Conservation (phyloP, 2,888 invertebrate species). For the Ectropis crepuscularia region DNA sequence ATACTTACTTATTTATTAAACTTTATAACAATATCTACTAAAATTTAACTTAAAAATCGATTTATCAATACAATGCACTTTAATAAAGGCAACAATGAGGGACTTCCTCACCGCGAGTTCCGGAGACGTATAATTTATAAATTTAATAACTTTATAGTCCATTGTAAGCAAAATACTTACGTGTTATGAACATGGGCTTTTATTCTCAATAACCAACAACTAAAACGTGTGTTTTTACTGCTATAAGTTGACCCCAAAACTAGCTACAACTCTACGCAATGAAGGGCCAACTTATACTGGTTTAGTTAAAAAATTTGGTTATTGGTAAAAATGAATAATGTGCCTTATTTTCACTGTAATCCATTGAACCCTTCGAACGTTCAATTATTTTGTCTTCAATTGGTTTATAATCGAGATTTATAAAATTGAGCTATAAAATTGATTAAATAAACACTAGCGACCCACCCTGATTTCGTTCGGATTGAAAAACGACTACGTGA, state of each 20-base stretch:
- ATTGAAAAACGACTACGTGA: no score
- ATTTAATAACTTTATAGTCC: conserved; percentile 21
- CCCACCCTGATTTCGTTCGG: not conserved
- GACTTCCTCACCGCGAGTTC: conserved; percentile 9
- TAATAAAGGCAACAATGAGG: conserved; percentile 8
- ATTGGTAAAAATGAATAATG: no score
- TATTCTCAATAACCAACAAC: no score
- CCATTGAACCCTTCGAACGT: not conserved
- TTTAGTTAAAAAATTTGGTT: no score
- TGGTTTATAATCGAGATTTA: conserved; percentile 1
- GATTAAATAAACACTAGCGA: not conserved
- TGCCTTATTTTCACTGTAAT: no score
- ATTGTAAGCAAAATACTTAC: conserved; percentile 29
- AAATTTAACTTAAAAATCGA: not conserved
- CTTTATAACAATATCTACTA: no score
- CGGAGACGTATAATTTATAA: conserved; percentile 25
- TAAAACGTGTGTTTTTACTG: no score
- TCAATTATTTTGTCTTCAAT: conserved; percentile 1
- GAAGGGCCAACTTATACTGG: no score
- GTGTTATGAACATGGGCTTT: not conserved
- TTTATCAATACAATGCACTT: conserved; percentile 1
- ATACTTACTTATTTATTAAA: no score
- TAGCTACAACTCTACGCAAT: no score
- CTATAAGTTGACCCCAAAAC: no score
- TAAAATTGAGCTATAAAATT: not conserved